Evolutionary conservation across 2,113 vertebrate genomes (phyloP).

Genomic region (Phaetusa simplex): DNA sequence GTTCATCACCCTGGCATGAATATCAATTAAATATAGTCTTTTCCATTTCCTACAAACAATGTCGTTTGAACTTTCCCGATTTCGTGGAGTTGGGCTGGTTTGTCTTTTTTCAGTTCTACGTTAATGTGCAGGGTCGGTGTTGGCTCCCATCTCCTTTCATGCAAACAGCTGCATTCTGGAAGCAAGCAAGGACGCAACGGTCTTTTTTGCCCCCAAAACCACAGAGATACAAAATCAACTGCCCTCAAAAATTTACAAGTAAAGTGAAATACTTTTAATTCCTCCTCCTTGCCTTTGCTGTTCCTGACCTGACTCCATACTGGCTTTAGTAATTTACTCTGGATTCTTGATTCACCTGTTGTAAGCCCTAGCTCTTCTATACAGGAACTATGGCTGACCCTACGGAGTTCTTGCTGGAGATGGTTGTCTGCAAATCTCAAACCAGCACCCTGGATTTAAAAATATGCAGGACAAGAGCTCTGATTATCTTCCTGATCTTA

Average conservation of each 20-base stretch:
- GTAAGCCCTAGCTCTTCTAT: not conserved
- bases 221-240: not conserved
- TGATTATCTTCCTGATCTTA: not conserved
- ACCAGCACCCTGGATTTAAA: constrained; percentile 5
- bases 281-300: not conserved
- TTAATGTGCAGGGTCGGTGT: not conserved
- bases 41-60: not conserved
- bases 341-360: constrained; percentile 11
- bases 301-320: not conserved
- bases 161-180: not conserved
- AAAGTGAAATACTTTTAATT: not conserved
- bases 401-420: constrained; percentile 17
- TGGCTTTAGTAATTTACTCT: constrained; percentile 39
- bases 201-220: not conserved
- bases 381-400: not conserved
- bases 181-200: not conserved
- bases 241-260: not conserved
- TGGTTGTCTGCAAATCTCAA: not conserved
- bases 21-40: not conserved
- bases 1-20: not conserved
- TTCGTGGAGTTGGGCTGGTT: not conserved
- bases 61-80: not conserved
- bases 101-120: not conserved
- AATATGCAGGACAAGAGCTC: not conserved
- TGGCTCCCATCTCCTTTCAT: not conserved